Conservation (phyloP, 2,113 vertebrate genomes). For the Thamnophis sirtalis region DNA sequence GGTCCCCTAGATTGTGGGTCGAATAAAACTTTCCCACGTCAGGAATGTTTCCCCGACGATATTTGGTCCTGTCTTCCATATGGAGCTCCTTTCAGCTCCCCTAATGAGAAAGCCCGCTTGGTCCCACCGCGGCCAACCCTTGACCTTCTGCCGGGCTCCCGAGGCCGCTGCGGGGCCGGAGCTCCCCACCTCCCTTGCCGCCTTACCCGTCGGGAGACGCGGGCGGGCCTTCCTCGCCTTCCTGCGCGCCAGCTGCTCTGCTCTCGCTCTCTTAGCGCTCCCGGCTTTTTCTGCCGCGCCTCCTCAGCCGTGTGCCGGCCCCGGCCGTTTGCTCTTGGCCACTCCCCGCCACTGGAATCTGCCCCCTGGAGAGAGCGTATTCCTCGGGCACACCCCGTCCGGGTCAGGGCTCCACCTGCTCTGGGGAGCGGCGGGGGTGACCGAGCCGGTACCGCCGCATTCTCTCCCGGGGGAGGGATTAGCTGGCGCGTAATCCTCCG, state of each 20-base stretch:
- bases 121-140: neutral
- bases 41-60: neutral
- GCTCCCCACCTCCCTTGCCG: neutral
- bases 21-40: neutral
- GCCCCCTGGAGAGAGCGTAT: slow-evolving; percentile 9
- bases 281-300: neutral
- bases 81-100: neutral
- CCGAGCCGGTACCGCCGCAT: slow-evolving; percentile 20
- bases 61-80: neutral
- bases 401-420: neutral
- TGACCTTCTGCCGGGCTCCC: neutral
- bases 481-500: neutral
- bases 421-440: neutral
- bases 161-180: neutral
- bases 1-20: neutral
- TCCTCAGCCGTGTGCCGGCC: too few species aligned
- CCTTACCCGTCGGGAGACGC: neutral
- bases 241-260: neutral
- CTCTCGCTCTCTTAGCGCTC: neutral
- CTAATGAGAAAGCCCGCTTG: neutral
- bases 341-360: slow-evolving; percentile 8
- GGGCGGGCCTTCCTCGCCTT: neutral
- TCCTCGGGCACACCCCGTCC: neutral
- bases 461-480: slow-evolving; percentile 11
- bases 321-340: neutral